Evolutionary conservation across 53 echinoderm and acorn worm genomes (phyloP), one percentile per base, ranked within the genome.

Genomic region (Actinopyga echinites): DNA sequence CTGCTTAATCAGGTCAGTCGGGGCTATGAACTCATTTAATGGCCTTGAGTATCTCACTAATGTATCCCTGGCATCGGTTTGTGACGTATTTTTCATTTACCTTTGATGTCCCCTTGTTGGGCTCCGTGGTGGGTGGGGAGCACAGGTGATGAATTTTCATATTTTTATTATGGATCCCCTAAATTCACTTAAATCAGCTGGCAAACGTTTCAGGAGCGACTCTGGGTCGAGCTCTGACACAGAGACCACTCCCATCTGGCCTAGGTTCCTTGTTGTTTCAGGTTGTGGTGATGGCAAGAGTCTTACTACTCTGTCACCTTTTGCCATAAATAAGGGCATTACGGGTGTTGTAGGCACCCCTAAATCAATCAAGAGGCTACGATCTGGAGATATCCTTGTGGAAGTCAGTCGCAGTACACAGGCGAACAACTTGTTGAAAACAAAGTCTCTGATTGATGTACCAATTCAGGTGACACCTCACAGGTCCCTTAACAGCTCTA

Each of bases 151-250:
- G n/a, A n/a, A n/a, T n/a, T n/a, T n/a, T n/a, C n/a, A n/a, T n/a
- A n/a, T n/a, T n/a, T n/a, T n/a, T n/a, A n/a, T n/a, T n/a, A n/a
- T n/a, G n/a, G n/a, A n/a, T n/a, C n/a, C n/a, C n/a, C n/a, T n/a
- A n/a, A n/a, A n/a, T n/a, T n/a, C n/a, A n/a, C n/a, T n/a, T n/a
- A n/a, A n/a, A n/a, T n/a, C n/a, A n/a, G n/a, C n/a, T n/a, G n/a
- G n/a, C n/a, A n/a, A n/a, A n/a, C n/a, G n/a, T n/a, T n/a, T n/a
- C n/a, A n/a, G n/a, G n/a, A n/a, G n/a, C n/a, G n/a, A n/a, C n/a
- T n/a, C n/a, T n/a, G n/a, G n/a, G n/a, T n/a, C n/a, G n/a, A n/a
- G 64, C 64, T 63, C 64, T 24, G 64, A 63, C 64, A 13, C 66
- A 66, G 66, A 32, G 30, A 8, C 33, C 32, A 0, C 66, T 32